Evolutionary conservation across 2,888 invertebrate genomes (phyloP), one percentile per base, ranked within the genome.

Genomic region (Fabriciana adippe): DNA sequence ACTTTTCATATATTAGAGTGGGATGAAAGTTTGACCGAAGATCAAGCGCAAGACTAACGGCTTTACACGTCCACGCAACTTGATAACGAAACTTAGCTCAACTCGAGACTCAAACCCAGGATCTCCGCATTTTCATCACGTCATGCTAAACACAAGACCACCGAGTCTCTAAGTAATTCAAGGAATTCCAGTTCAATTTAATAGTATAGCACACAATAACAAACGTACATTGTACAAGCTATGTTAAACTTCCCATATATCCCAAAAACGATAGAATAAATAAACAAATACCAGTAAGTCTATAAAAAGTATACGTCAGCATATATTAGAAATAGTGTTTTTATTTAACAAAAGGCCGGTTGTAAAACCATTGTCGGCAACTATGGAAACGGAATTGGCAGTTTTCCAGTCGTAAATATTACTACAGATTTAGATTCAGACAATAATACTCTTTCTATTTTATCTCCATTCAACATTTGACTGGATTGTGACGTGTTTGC

Each of bases 301-400:
- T 26, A 3, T 66, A 47, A 56, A 62, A 67, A 57, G 47, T 35
- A 21, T 50, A 55, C 50, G 60, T 50, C 35, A 16, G 26, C 61
- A 53, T 48, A 69, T 65, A 69, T 67, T 65, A 65, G 50, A 63
- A 57, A 65, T 56, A 59, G 59, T 55, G 55, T 64, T 66, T 68
- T 72, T 68, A 70, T 72, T 67, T 64, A 70, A 72, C 67, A 68
- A 67, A 73, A 73, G 57, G 64, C 67, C 63, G 66, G 61, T 69
- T 54, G 70, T 68, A 64, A 70, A 72, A 67, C 66, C 74, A 67
- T 68, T 72, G 68, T 69, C 70, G 69, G 70, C 61, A 69, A 74
- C 73, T 74, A 76, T 76, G 75, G 74, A 73, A 74, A 73, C 69
- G 68, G 71, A 69, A 75, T 73, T 77, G 78, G 77, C 78, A 72